These are phyloP conservation scores for Crotophaga sulcirostris DNA, from an alignment of 2,113 vertebrate genomes.

Conservation along the genomic window DNA sequence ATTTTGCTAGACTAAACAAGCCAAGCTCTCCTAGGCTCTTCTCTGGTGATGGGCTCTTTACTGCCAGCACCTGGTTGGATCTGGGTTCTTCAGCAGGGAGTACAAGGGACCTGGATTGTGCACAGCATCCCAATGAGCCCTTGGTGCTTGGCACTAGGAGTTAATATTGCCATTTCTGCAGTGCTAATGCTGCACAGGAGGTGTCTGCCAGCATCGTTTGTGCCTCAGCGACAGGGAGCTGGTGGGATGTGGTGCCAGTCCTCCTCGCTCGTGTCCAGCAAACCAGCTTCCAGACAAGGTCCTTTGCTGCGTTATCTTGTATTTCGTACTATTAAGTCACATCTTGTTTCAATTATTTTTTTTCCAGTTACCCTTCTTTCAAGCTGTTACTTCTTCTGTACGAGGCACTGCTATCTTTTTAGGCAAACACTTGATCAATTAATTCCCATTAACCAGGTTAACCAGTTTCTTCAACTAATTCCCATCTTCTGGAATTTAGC, in stretches of 20 bases:
- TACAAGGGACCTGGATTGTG: background rate
- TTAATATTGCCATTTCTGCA: background rate
- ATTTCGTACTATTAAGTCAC: background rate
- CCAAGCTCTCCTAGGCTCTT: conserved; percentile 25
- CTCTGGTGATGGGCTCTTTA: conserved; percentile 21
- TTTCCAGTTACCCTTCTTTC: background rate
- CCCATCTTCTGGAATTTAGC: background rate
- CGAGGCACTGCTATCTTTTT: background rate
- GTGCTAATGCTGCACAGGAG: accelerated
- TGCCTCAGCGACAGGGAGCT: background rate
- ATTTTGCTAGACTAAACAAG: conserved; percentile 47
- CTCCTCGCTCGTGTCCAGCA: accelerated
- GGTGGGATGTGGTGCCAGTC: accelerated
- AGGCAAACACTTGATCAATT: background rate
- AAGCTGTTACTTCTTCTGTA: background rate
- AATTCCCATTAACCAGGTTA: background rate
- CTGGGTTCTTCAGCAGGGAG: background rate
- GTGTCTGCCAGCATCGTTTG: accelerated
- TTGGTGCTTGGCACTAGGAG: background rate
- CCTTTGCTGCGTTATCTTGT: background rate
- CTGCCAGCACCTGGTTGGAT: background rate
- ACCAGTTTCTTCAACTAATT: background rate
- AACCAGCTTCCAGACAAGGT: background rate
- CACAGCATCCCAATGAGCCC: background rate
- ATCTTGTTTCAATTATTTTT: background rate